Evolutionary conservation across 2,888 invertebrate species (phyloP).

Genomic region (Napeogenes sylphis): DNA sequence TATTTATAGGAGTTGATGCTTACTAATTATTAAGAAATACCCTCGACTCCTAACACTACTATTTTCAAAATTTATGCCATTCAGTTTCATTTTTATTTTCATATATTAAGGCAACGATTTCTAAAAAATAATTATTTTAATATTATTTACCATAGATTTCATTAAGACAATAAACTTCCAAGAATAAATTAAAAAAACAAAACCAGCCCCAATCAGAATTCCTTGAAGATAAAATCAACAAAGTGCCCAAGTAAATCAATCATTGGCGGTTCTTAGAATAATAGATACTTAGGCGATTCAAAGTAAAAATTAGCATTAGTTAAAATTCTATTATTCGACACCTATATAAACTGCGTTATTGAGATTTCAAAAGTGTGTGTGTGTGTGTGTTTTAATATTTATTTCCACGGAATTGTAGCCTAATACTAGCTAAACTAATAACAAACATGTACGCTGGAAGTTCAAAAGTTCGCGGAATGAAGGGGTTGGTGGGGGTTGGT

Average conservation of each 20-base stretch:
- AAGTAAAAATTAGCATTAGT: not conserved
- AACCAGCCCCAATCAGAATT: not conserved
- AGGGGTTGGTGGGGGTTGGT: too few relatives aligned
- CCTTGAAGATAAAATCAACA: not conserved
- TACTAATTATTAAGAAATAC: too few relatives aligned
- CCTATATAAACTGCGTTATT: not conserved
- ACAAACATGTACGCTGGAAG: too few relatives aligned
- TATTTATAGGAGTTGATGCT: too few relatives aligned
- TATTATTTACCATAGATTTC: not conserved
- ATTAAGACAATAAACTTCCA: not conserved
- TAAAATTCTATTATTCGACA: too few relatives aligned
- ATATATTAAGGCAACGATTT: not conserved
- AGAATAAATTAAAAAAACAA: slow-evolving; percentile 1
- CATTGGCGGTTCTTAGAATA: slow-evolving; percentile 10
- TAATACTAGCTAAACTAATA: too few relatives aligned
- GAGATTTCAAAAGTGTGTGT: too few relatives aligned
- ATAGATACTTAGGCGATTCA: not conserved
- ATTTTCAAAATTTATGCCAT: too few relatives aligned
- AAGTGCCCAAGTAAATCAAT: slow-evolving; percentile 22
- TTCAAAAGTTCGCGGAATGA: too few relatives aligned
- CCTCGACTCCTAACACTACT: too few relatives aligned
- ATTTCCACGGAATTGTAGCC: not conserved
- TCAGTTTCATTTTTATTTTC: not conserved
- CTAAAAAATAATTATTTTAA: not conserved
- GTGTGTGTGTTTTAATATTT: not conserved